Conservation (phyloP, 2,113 vertebrate genomes). For the Hypanus sabinus region DNA sequence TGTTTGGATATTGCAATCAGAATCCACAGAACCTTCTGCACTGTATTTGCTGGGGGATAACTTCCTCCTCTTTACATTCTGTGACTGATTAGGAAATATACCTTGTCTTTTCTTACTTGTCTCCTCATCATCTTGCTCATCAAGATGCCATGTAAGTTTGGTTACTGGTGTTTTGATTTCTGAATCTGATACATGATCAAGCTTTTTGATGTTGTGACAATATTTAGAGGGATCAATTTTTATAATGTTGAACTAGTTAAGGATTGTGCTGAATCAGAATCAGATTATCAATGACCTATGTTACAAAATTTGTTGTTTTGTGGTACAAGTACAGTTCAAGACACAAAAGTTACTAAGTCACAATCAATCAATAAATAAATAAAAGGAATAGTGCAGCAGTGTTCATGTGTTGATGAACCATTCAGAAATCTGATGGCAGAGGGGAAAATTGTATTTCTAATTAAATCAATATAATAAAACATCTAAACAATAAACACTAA, state of each 20-base stretch:
- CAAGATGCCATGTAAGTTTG: slow-evolving; percentile 73
- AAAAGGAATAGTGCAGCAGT: too few relatives aligned
- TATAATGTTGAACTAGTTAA: slow-evolving; percentile 65
- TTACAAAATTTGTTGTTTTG: too few relatives aligned
- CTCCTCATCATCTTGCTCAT: slow-evolving; percentile 58
- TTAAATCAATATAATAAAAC: neutral
- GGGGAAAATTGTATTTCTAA: neutral
- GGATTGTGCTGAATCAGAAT: slow-evolving; percentile 42
- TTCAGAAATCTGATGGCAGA: too few relatives aligned
- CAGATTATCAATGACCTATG: too few relatives aligned
- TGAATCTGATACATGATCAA: slow-evolving; percentile 51
- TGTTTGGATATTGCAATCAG: neutral
- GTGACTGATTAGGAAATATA: slow-evolving; percentile 54
- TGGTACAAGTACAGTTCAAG: too few relatives aligned
- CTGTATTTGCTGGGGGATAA: neutral
- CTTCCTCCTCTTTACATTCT: neutral
- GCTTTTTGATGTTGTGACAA: slow-evolving; percentile 82
- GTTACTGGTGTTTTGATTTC: slow-evolving; percentile 55
- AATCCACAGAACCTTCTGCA: neutral
- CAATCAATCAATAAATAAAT: too few relatives aligned
- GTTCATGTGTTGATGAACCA: too few relatives aligned
- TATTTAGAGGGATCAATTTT: slow-evolving; percentile 94
- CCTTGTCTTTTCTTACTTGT: slow-evolving; percentile 69
- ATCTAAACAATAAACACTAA: too few relatives aligned
- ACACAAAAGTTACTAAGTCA: too few relatives aligned